These are phyloP conservation scores for Adela reaumurella DNA, from an alignment of 2,888 invertebrate species.

Conservation along the genomic window DNA sequence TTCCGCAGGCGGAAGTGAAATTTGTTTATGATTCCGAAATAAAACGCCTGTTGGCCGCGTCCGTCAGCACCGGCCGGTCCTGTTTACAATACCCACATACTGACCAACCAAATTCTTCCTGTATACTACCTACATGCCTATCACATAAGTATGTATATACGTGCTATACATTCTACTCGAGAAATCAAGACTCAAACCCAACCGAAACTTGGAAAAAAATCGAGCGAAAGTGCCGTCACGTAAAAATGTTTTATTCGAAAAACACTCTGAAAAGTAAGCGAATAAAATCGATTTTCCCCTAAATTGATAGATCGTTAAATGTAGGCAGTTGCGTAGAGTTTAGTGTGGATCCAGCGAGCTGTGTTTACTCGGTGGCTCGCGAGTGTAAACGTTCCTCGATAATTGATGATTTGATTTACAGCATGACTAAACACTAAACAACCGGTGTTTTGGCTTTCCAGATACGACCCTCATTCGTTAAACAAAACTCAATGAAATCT, in stretches of 20 bases:
- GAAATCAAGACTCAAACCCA: too few relatives aligned
- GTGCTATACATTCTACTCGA: not conserved
- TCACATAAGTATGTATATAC: too few relatives aligned
- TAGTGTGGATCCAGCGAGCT: constrained; percentile 45
- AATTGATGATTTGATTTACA: constrained; percentile 58
- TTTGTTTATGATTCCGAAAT: not conserved
- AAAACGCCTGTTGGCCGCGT: not conserved
- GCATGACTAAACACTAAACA: constrained; percentile 55
- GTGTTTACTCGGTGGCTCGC: constrained; percentile 55
- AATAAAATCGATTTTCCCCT: constrained; percentile 57
- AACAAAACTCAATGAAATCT: not conserved
- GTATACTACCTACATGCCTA: too few relatives aligned
- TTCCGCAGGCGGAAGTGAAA: not conserved
- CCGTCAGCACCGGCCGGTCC: not conserved
- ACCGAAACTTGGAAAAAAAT: constrained; percentile 22
- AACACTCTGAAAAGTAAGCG: constrained; percentile 35
- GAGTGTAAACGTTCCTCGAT: constrained; percentile 54
- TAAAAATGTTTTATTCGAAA: not conserved
- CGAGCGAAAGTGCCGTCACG: constrained; percentile 13
- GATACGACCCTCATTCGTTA: constrained; percentile 19
- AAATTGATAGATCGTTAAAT: constrained; percentile 50
- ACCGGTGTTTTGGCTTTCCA: constrained; percentile 48
- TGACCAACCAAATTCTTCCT: too few relatives aligned
- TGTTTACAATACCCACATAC: too few relatives aligned
- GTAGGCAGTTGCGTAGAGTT: constrained; percentile 29